These are phyloP conservation scores for Suncus etruscus DNA, from an alignment of 2,113 vertebrate species.

Conservation along the genomic window DNA sequence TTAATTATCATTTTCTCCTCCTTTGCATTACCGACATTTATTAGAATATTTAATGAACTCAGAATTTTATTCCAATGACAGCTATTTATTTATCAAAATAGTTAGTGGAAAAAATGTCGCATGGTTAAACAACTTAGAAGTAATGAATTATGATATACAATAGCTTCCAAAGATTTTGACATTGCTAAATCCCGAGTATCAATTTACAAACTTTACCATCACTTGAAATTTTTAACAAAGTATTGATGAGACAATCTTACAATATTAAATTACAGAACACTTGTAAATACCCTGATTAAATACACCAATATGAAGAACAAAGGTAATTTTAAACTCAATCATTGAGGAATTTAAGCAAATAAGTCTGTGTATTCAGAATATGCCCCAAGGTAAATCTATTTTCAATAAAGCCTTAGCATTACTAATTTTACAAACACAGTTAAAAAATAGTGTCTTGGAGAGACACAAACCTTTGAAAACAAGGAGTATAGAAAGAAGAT, in stretches of 20 bases:
- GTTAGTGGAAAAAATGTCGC: conserved; percentile 36
- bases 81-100: conserved; percentile 57
- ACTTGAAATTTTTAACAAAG: conserved; percentile 52
- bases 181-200: conserved; percentile 52
- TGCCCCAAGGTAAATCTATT: conserved; percentile 10
- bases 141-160: conserved; percentile 35
- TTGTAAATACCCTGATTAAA: conserved; percentile 69
- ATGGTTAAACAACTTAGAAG: conserved; percentile 48
- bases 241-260: conserved; percentile 67
- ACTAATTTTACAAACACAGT: conserved; percentile 40
- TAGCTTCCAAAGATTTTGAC: conserved; percentile 45
- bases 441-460: conserved; percentile 7
- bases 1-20: conserved; percentile 42
- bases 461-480: conserved; percentile 56
- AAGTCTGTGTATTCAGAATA: conserved; percentile 55
- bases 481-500: conserved; percentile 41
- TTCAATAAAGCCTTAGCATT: conserved; percentile 53
- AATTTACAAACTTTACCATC: conserved; percentile 51
- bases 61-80: conserved; percentile 34
- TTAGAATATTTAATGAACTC: conserved; percentile 51
- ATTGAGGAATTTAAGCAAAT: conserved; percentile 50
- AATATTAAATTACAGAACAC: conserved; percentile 69
- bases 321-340: conserved; percentile 46
- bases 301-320: background rate
- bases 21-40: conserved; percentile 45